Percentiles rank a stretch among this genome's conserved stretches.
Evolutionary conservation across 2,113 vertebrate genomes (phyloP).

Genomic region (Pelecanoides urinatrix): DNA sequence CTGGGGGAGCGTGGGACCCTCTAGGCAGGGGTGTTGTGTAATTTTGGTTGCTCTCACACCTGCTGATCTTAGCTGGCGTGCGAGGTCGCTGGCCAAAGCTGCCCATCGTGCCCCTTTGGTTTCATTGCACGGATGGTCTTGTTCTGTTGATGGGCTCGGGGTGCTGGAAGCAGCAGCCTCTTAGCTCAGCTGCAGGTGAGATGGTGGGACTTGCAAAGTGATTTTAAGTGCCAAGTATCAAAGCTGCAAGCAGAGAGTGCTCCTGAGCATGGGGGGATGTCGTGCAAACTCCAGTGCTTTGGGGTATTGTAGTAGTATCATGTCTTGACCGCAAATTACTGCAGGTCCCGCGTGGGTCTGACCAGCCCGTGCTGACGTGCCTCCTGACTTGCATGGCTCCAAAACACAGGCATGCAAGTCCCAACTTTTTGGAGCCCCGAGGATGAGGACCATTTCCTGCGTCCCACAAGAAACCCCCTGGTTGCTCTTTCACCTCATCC

Average conservation of each 20-base stretch:
- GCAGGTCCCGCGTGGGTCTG: not conserved
- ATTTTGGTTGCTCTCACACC: not conserved
- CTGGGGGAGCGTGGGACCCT: not conserved
- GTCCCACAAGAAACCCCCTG: not conserved
- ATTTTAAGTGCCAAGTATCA: not conserved
- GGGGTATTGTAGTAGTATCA: accelerated
- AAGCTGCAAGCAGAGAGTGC: not conserved
- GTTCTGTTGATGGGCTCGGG: not conserved
- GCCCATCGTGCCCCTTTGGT: not conserved
- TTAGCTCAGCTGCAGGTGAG: not conserved
- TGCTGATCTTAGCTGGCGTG: not conserved
- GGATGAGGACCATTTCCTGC: not conserved
- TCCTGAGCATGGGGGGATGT: not conserved
- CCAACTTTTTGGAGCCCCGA: not conserved
- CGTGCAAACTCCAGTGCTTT: accelerated
- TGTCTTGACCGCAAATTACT: not conserved
- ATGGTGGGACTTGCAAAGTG: not conserved
- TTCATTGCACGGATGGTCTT: not conserved
- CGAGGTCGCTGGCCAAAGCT: not conserved
- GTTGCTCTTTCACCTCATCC: not conserved
- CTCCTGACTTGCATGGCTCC: not conserved
- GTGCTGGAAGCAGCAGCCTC: not conserved
- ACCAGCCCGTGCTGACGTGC: not conserved
- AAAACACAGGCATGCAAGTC: not conserved
- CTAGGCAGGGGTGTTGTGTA: not conserved